Evolutionary conservation across 2,888 invertebrate species (phyloP), one percentile per base, ranked within the genome.

Genomic region (Cephonodes hylas): DNA sequence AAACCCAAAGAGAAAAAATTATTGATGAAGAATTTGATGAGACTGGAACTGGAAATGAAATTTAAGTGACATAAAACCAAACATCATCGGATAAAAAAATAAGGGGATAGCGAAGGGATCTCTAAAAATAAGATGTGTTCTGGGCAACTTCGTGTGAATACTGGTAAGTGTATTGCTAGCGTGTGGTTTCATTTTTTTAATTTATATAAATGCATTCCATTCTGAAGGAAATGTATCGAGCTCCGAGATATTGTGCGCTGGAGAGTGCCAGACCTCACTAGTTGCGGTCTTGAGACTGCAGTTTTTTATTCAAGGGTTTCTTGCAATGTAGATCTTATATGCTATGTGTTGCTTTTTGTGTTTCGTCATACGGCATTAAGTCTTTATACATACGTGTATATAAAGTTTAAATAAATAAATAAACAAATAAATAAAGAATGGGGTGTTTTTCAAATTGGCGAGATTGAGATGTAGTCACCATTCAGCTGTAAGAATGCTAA

Each of bases 91-190:
- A n/a, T n/a, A n/a, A n/a, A n/a, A n/a, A n/a, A n/a, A n/a, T n/a
- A n/a, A n/a, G n/a, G n/a, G n/a, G n/a, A n/a, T 57, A 2, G 44
- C 5, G 20, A 27, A 61, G 3, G 65, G 71, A 67, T 62, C 70
- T 62, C 70, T 63, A 66, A 69, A 67, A 58, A 42, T 61, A 56
- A 62, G 64, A 63, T 66, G 61, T 64, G 42, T 66, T 66, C 67
- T 64, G 69, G 58, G 60, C 56, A 66, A 65, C 64, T 60, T 63
- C 68, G 62, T 71, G 65, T 67, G 68, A 68, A 67, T 66, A 66
- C 64, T 59, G 63, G 64, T 70, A 72, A 72, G 72, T 72, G 72
- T 70, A 72, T 72, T 72, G 69, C 66, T 56, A 44, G 70, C 65
- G 65, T 67, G 65, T 68, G 67, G 66, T 53, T 67, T 59, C 58